A percentile compares a stretch with the other conserved stretches of the same genome.
phyloP scores from a whole-genome alignment of 2,797 vertebrate genomes.

The Malacoraja senta region DNA sequence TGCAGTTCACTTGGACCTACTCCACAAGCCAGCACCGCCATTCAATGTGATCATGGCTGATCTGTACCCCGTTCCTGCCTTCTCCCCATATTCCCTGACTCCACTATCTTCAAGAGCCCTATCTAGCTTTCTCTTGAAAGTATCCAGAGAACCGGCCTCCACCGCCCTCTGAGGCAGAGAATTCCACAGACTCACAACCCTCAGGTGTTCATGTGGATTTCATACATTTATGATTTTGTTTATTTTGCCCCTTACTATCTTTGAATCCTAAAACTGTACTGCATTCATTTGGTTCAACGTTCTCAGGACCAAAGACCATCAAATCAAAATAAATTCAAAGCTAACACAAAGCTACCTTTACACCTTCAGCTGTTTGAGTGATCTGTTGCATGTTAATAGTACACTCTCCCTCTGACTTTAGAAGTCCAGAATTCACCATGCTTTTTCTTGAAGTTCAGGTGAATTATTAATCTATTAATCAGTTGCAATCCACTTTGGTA shows the following conservation, averaged over 20 bases:
- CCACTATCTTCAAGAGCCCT: no score
- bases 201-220: neutral
- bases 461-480: neutral
- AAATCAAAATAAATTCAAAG: neutral
- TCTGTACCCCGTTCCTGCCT: no score
- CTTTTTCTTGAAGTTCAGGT: neutral
- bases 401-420: neutral
- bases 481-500: neutral
- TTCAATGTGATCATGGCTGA: no score
- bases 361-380: neutral
- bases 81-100: no score
- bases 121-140: no score
- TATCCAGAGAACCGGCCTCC: no score
- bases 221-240: slow-evolving; percentile 7
- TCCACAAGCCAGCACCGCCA: no score
- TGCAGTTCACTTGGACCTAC: no score
- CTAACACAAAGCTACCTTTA: neutral
- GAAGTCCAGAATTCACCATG: neutral
- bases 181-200: no score
- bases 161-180: no score
- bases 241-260: neutral
- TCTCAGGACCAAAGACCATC: neutral
- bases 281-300: neutral
- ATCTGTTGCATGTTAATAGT: neutral
- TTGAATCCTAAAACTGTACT: neutral